Conservation (phyloP, 2,113 vertebrate genomes). For the Prietella phreatophila region DNA sequence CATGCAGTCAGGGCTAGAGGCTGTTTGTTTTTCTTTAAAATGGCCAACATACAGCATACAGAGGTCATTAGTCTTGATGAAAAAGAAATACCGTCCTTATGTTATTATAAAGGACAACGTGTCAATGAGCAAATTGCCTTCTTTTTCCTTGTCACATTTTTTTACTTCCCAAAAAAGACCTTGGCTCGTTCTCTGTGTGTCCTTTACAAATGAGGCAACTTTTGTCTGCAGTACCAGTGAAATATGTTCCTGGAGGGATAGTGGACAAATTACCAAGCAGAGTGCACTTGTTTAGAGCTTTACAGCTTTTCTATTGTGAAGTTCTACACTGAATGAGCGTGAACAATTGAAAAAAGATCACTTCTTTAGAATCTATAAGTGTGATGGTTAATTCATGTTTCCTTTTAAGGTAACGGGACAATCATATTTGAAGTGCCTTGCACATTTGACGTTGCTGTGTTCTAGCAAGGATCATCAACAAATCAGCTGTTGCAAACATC, state of each 20-base stretch:
- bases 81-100: slow-evolving; percentile 67
- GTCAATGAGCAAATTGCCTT: slow-evolving; percentile 77
- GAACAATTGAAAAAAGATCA: not conserved
- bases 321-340: slow-evolving; percentile 9
- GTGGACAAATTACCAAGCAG: slow-evolving; percentile 33
- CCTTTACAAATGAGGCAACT: slow-evolving; percentile 62
- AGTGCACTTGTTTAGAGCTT: slow-evolving; percentile 38
- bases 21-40: slow-evolving; percentile 78
- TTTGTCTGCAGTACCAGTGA: slow-evolving; percentile 43
- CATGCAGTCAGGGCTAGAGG: slow-evolving; percentile 64
- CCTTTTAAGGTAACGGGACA: not conserved
- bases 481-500: slow-evolving; percentile 23
- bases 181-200: slow-evolving; percentile 72
- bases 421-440: too few relatives aligned
- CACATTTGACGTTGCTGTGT: not conserved
- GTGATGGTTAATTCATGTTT: not conserved
- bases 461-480: slow-evolving; percentile 21
- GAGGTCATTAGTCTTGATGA: slow-evolving; percentile 75
- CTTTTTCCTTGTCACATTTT: slow-evolving; percentile 56
- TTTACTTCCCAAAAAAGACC: slow-evolving; percentile 64
- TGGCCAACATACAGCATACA: slow-evolving; percentile 70
- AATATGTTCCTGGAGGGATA: slow-evolving; percentile 41
- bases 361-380: not conserved
- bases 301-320: not conserved
- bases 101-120: slow-evolving; percentile 71